Evolutionary conservation across 2,888 invertebrate genomes (phyloP).

Genomic region (Dolichomitus sp.): DNA sequence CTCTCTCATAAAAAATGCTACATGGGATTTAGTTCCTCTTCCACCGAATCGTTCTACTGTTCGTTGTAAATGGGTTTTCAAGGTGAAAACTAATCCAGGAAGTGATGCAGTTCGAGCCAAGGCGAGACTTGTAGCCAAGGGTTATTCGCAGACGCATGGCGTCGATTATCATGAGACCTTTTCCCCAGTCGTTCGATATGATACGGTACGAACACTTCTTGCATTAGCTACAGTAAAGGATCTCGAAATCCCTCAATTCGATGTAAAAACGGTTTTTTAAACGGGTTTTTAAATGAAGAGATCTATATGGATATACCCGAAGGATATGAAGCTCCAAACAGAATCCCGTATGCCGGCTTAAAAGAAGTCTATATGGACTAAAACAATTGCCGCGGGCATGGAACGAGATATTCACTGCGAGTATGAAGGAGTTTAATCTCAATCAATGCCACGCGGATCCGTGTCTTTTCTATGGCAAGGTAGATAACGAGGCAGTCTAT

Average conservation of each 20-base stretch:
- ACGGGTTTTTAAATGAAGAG: not conserved
- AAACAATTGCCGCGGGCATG: not conserved
- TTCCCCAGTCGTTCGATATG: constrained; percentile 10
- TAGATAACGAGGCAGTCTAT: not conserved
- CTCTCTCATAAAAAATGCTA: constrained; percentile 9
- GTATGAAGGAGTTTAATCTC: not conserved
- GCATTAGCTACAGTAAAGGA: not conserved
- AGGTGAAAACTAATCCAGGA: not conserved
- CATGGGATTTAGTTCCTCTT: constrained; percentile 21
- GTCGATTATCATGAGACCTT: constrained; percentile 23
- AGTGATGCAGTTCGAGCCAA: constrained; percentile 9
- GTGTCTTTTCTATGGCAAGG: not conserved
- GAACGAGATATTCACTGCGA: constrained; percentile 4
- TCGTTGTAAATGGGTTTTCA: constrained; percentile 38
- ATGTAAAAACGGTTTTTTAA: not conserved
- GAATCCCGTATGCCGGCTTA: not conserved
- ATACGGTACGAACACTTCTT: constrained; percentile 2
- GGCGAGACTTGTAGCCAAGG: constrained; percentile 27
- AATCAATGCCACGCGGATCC: constrained; percentile 3
- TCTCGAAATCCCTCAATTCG: constrained; percentile 7
- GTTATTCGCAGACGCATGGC: constrained; percentile 15
- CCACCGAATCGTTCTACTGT: constrained; percentile 3
- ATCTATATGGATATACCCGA: not conserved
- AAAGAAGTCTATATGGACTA: not conserved
- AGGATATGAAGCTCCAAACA: not conserved